Evolutionary conservation across 2,797 vertebrate genomes (phyloP), one percentile per base, ranked within the genome.

Genomic region (Neosilurus mollespiculum): DNA sequence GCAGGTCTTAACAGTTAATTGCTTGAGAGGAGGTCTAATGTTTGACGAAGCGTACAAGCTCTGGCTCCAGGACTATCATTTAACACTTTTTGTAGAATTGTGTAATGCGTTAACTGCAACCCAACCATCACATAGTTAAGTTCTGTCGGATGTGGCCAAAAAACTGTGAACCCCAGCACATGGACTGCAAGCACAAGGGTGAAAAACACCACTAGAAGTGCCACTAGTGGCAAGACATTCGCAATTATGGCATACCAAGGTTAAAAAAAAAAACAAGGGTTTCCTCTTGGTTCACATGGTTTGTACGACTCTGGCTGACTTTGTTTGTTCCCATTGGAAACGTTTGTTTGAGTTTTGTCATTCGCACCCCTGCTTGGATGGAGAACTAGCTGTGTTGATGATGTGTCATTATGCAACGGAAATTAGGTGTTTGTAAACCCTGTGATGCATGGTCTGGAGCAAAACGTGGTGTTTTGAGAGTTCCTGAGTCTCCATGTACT

Each of bases 401-500:
- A 76, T 15, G 53, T 56, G 53, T 30, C 24, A 34, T n/a, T 15
- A 64, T 43, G 34, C 12, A 12, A 62, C 2, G 37, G 22, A 22
- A 64, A 24, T 49, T 24, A 51, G 76, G 37, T 49, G 22, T 24
- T 77, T 10, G 14, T 61, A 59, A 43, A 2, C 12, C 2, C 3
- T 20, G 2, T 24, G 15, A 51, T 26, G 43, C 0, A 2, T 65
- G 24, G 37, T 26, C 59, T 78, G 76, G 61, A 79, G 43, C 24
- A 65, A 61, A 70, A 81, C 84, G 79, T 87, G 89, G 89, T 91
- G n/a, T 82, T 86, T 71, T 88, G 86, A 70, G 30, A 84, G 88
- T 92, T 93, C 90, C 92, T 86, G 83, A 78, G 82, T 84, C 58
- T 85, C 73, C 62, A 86, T 58, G 87, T 81, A 84, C 53, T 43